These are phyloP conservation scores for Clamator glandarius DNA, from an alignment of 2,797 vertebrate species.

Conservation along the genomic window DNA sequence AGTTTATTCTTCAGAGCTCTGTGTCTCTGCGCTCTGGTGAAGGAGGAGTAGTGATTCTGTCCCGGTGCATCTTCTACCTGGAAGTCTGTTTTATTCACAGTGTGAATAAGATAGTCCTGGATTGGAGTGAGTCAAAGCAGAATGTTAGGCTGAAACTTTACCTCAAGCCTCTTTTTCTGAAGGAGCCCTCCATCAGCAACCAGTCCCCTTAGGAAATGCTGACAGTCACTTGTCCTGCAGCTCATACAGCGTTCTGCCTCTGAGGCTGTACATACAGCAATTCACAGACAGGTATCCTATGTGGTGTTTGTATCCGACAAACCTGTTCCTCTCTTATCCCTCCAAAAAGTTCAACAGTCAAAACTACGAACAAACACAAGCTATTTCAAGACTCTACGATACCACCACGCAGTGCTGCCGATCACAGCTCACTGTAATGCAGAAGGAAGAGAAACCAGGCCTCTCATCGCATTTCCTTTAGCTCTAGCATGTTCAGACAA, in stretches of 20 bases:
- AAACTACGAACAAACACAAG: background rate
- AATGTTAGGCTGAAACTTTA: background rate
- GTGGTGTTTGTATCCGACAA: background rate
- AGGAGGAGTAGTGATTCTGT: background rate
- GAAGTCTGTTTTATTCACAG: background rate
- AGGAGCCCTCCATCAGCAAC: background rate
- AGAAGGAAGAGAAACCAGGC: background rate
- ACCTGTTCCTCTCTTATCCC: background rate
- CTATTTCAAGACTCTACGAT: background rate
- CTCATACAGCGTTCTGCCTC: background rate
- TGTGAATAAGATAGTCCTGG: background rate
- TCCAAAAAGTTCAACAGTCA: background rate
- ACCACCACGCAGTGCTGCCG: background rate
- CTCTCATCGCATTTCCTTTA: background rate
- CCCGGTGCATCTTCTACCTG: background rate
- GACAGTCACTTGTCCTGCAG: background rate
- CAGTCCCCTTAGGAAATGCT: background rate
- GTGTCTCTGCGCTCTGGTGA: background rate
- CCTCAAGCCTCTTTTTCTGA: background rate
- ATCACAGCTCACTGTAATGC: background rate
- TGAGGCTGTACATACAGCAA: background rate
- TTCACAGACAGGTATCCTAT: background rate
- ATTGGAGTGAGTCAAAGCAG: background rate
- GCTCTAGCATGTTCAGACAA: accelerated
- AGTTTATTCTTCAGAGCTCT: background rate